Base-by-base conservation (phyloP, 2,113 vertebrate genomes). In the Rhodinocichla rosea region DNA sequence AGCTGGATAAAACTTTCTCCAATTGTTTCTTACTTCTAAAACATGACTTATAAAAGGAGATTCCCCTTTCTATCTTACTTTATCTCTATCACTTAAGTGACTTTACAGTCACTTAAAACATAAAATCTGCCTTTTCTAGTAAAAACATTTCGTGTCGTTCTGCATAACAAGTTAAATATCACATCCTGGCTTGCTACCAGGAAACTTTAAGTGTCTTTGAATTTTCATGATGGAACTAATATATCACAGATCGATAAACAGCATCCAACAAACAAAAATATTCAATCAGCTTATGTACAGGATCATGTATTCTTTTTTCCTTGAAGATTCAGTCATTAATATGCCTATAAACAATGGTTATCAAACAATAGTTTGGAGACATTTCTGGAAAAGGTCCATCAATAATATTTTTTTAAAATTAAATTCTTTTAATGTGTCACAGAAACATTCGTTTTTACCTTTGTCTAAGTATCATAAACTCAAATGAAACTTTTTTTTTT, bases 61-160 rank as follows among this genome's bases (percentile, higher is more conserved):
- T 45, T 88, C 15, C 5, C 15, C 44, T 86, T 55, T 56, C 30
- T 52, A 39, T 7, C 10, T 50, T 26, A 39, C 11, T 83, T 85
- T 55, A 57, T 35, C 5, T n/a, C n/a, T n/a, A n/a, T n/a, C n/a
- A n/a, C n/a, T n/a, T n/a, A n/a, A n/a, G n/a, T n/a, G n/a, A n/a
- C n/a, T n/a, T n/a, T n/a, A n/a, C n/a, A 77, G 81, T 44, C 56
- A 93, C 14, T 37, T 75, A 90, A 97, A 96, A 93, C 49, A 83
- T 45, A 92, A 95, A 94, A 84, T 91, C 79, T 95, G 21, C 64
- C 65, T 65, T 47, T 83, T 95, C 37, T 93, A 60, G 22, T 49
- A 83, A 86, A 89, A 96, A 15, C n/a, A 59, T 88, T 96, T 89
- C 52, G 69, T 53, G 67, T 13, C 12, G 65, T 94, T 53, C 67